phyloP scores from a whole-genome alignment of 23 tunicate genomes.

The Halocynthia roretzi region DNA sequence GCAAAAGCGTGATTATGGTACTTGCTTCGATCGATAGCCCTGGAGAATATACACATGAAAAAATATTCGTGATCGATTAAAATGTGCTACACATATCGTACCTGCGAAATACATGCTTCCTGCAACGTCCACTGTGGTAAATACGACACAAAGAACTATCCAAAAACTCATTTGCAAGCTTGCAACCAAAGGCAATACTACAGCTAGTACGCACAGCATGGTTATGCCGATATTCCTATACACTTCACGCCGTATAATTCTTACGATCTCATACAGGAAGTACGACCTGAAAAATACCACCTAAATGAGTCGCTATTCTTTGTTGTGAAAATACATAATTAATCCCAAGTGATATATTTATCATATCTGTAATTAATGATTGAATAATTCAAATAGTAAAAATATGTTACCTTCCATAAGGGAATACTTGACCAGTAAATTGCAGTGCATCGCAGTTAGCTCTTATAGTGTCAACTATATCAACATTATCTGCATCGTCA shows the following conservation, averaged over 20 bases:
- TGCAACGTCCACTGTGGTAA: constrained; percentile 27
- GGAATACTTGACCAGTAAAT: neutral
- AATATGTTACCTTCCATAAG: neutral
- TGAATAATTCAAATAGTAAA: no score
- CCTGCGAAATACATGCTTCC: constrained; percentile 26
- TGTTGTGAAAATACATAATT: no score
- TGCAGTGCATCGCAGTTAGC: neutral
- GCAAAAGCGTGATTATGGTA: constrained; percentile 16
- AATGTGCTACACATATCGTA: neutral
- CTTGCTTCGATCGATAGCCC: constrained; percentile 33
- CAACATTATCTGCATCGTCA: constrained; percentile 1
- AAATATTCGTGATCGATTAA: neutral
- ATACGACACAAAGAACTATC: constrained; percentile 17
- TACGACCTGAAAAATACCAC: neutral
- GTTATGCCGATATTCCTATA: constrained; percentile 11
- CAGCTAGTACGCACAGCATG: constrained; percentile 1
- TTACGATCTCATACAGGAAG: constrained; percentile 7
- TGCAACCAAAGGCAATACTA: constrained; percentile 8
- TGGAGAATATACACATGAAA: neutral
- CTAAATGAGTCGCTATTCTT: no score
- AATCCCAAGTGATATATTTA: no score
- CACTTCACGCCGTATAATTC: constrained; percentile 7
- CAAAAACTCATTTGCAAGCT: constrained; percentile 22
- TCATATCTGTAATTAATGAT: no score
- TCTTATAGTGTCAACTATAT: neutral